These are phyloP conservation scores for Trichonephila clavipes DNA, from an alignment of 1,140 invertebrate species.

Conservation along the genomic window DNA sequence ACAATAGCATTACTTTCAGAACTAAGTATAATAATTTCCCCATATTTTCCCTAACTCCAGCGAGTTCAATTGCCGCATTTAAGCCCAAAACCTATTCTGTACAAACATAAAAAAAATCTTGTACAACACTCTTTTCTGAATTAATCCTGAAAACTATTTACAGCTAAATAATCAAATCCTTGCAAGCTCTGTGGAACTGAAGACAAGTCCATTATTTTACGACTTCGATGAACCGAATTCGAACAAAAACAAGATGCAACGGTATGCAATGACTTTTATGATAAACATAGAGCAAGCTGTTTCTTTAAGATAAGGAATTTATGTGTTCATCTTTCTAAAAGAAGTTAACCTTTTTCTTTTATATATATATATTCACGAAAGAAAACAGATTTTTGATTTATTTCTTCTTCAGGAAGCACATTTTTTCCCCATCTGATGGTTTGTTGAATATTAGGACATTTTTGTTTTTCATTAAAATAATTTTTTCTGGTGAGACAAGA, in stretches of 20 bases:
- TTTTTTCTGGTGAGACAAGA: not conserved
- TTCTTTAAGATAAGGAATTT: constrained; percentile 8
- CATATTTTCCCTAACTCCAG: not conserved
- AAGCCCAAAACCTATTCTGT: not conserved
- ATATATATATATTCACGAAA: not conserved
- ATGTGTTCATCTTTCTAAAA: constrained; percentile 16
- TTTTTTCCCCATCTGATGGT: not conserved
- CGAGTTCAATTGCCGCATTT: not conserved
- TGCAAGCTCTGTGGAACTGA: not conserved
- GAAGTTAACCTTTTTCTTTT: not conserved
- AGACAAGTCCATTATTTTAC: not conserved
- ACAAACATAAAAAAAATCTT: not conserved
- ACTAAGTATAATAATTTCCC: not conserved
- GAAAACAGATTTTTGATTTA: constrained; percentile 5
- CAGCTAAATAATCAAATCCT: not conserved
- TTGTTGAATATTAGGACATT: not conserved
- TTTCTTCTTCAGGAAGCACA: not conserved
- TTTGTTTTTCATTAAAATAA: not conserved
- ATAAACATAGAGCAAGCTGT: constrained; percentile 1
- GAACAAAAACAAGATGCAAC: not conserved
- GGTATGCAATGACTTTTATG: not conserved
- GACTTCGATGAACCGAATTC: not conserved
- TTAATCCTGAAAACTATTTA: not conserved
- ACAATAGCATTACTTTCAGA: not conserved
- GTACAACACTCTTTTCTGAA: not conserved